A percentile compares a stretch with the other conserved stretches of the same genome.
Evolutionary conservation across 1,140 invertebrate species (phyloP).

Genomic region (Drosophila seguyi): DNA sequence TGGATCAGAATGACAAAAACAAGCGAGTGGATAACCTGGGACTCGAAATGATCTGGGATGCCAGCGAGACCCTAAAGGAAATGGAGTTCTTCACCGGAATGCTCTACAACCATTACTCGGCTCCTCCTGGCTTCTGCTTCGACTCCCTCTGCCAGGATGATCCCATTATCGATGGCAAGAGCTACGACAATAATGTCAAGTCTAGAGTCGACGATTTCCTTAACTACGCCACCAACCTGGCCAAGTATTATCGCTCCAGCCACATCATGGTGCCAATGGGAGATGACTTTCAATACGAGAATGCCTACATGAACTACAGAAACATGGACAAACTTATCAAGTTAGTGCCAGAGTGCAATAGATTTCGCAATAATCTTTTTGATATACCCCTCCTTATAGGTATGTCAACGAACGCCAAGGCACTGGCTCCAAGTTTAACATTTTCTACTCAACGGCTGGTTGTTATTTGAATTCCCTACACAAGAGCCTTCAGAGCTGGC

Average conservation of each 20-base stretch:
- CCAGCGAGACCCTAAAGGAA: constrained; percentile 88
- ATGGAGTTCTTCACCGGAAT: constrained; percentile 90
- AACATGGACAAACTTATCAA: constrained; percentile 96
- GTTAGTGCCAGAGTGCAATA: constrained; percentile 85
- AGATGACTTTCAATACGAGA: constrained; percentile 95
- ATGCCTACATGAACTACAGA: constrained; percentile 93
- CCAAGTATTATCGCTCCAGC: constrained; percentile 87
- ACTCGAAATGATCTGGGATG: constrained; percentile 81
- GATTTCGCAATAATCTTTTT: neutral
- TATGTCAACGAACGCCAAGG: constrained; percentile 87
- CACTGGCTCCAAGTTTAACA: constrained; percentile 87
- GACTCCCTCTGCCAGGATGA: constrained; percentile 93
- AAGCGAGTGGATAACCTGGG: constrained; percentile 87
- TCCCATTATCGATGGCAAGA: constrained; percentile 91
- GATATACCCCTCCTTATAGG: neutral
- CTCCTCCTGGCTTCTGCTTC: constrained; percentile 96
- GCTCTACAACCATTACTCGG: constrained; percentile 91
- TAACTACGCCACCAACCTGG: constrained; percentile 86
- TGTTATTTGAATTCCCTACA: constrained; percentile 96
- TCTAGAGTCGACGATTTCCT: constrained; percentile 88
- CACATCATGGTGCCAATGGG: constrained; percentile 97
- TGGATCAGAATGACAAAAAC: constrained; percentile 95
- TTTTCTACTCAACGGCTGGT: constrained; percentile 90
- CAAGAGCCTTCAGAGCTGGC: constrained; percentile 88
- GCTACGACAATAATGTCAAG: constrained; percentile 91